Conservation (phyloP, 2,797 vertebrate species). For the Enteromius radiatus region DNA sequence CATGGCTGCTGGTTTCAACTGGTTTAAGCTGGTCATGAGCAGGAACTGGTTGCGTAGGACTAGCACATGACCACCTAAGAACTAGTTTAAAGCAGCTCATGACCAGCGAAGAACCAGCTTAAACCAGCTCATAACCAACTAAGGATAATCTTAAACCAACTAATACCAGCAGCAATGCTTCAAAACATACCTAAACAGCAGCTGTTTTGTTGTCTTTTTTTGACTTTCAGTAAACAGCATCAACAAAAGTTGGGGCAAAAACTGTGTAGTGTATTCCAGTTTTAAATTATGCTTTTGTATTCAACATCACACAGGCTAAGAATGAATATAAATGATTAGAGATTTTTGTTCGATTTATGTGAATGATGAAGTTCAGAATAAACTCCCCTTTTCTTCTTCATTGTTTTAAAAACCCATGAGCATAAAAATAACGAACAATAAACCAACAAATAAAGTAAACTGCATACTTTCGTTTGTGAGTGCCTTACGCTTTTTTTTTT, state of each 20-base stretch:
- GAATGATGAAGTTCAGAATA: neutral
- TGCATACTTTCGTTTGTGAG: neutral
- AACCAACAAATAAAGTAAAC: conserved; percentile 23
- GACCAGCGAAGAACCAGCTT: too few relatives aligned
- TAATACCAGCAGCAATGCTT: too few relatives aligned
- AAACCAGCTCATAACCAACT: too few relatives aligned
- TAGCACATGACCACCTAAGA: too few relatives aligned
- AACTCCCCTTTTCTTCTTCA: neutral
- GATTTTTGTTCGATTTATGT: too few relatives aligned
- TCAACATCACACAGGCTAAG: neutral
- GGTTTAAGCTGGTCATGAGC: too few relatives aligned
- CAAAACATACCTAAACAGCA: too few relatives aligned
- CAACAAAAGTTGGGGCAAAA: neutral
- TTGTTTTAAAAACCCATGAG: neutral
- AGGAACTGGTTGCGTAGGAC: too few relatives aligned
- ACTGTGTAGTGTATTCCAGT: neutral
- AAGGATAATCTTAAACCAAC: too few relatives aligned
- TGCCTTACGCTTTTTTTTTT: conserved; percentile 22
- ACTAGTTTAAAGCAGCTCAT: too few relatives aligned
- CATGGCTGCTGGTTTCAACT: too few relatives aligned
- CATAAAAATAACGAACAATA: conserved; percentile 13
- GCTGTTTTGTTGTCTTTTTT: too few relatives aligned
- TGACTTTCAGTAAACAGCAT: neutral
- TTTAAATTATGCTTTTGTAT: neutral
- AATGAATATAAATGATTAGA: neutral